A percentile compares a stretch with the other conserved stretches of the same genome.
Evolutionary conservation across 2,888 invertebrate species (phyloP).

Genomic region (Ophion ellenae): DNA sequence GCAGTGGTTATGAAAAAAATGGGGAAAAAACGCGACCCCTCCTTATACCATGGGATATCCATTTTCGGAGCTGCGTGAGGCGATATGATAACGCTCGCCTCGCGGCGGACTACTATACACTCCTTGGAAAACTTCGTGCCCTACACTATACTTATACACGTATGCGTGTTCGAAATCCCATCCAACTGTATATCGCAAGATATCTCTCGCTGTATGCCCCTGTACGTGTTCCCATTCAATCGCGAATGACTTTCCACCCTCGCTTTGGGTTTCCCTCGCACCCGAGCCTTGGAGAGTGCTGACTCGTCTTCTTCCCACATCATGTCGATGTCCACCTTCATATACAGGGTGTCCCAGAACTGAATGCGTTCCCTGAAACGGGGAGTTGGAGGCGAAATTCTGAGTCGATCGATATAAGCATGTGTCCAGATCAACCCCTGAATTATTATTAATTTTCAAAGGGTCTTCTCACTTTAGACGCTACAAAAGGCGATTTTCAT

Average conservation of each 20-base stretch:
- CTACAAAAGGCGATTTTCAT: too few species aligned
- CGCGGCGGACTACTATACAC: not conserved
- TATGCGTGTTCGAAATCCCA: slow-evolving; percentile 34
- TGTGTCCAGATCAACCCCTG: too few species aligned
- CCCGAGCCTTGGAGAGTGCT: not conserved
- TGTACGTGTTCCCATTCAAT: slow-evolving; percentile 54
- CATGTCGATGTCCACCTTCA: not conserved
- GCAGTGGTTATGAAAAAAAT: slow-evolving; percentile 12
- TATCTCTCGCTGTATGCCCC: slow-evolving; percentile 14
- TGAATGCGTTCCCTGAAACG: too few species aligned
- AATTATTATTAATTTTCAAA: too few species aligned
- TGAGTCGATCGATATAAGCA: too few species aligned
- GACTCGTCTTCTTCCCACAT: slow-evolving; percentile 15
- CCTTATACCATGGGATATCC: slow-evolving; percentile 23
- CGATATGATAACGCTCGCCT: slow-evolving; percentile 43
- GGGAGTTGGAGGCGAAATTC: too few species aligned
- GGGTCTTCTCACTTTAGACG: too few species aligned
- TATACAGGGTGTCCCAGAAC: not conserved
- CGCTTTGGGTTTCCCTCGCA: slow-evolving; percentile 14
- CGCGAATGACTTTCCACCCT: slow-evolving; percentile 54
- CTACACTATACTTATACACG: slow-evolving; percentile 10
- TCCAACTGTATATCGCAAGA: slow-evolving; percentile 32
- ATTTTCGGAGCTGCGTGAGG: slow-evolving; percentile 35
- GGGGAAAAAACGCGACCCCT: slow-evolving; percentile 19
- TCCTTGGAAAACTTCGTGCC: slow-evolving; percentile 18